A percentile compares a stretch with the other conserved stretches of the same genome.
Conservation (phyloP, 2,113 vertebrate genomes). For the Laticauda colubrina region DNA sequence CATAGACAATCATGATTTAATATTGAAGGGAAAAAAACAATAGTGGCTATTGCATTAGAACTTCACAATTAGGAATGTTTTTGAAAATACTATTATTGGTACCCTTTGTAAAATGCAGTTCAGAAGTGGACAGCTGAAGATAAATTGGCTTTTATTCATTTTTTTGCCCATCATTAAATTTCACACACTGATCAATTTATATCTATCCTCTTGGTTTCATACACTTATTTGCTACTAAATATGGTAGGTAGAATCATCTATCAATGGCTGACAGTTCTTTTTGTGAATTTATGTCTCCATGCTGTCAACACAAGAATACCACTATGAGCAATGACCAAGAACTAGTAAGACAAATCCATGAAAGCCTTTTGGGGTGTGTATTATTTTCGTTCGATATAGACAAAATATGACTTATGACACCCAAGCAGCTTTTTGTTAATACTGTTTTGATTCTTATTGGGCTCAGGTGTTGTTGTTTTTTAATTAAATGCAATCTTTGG, state of each 20-base stretch:
- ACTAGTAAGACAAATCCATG: not conserved
- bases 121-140: not conserved
- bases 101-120: not conserved
- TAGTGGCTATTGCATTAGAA: not conserved
- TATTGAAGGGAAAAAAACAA: not conserved
- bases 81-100: not conserved
- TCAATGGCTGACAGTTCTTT: not conserved
- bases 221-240: not conserved
- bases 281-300: not conserved
- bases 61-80: not conserved
- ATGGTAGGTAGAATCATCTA: not conserved
- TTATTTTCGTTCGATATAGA: not conserved
- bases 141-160: not conserved
- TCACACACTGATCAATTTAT: not conserved
- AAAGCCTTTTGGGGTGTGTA: not conserved
- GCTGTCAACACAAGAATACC: not conserved
- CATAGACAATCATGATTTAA: not conserved
- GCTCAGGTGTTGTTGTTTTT: not conserved
- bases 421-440: not conserved
- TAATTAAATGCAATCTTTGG: not conserved
- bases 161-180: not conserved
- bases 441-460: not conserved
- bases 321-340: not conserved
- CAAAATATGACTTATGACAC: not conserved
- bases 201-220: not conserved